These are phyloP conservation scores for Teinopalpus imperialis DNA, from an alignment of 2,888 invertebrate genomes.

Conservation along the genomic window DNA sequence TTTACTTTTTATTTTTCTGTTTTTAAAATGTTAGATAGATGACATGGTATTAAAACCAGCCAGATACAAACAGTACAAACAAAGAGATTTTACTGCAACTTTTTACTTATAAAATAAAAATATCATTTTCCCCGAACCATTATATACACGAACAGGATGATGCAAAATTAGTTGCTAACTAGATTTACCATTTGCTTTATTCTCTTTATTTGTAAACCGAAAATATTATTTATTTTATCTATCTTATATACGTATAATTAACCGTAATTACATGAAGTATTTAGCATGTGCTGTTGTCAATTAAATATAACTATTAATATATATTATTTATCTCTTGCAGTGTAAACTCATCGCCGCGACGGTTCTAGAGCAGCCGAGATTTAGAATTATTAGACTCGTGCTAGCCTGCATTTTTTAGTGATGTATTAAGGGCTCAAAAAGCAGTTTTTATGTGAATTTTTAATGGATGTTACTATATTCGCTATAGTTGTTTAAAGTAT, in stretches of 20 bases:
- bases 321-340: conserved; percentile 53
- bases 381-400: conserved; percentile 19
- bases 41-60: no score
- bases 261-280: conserved; percentile 26
- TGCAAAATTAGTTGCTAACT: not conserved
- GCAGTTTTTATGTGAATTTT: conserved; percentile 75
- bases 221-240: not conserved
- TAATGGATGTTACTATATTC: conserved; percentile 60
- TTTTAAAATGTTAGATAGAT: no score
- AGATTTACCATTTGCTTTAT: no score
- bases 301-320: conserved; percentile 16
- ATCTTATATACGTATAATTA: not conserved
- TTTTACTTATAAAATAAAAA: no score
- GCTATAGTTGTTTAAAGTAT: conserved; percentile 42
- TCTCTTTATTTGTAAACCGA: not conserved
- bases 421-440: conserved; percentile 70
- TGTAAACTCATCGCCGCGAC: conserved; percentile 47
- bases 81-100: no score
- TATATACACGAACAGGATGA: not conserved
- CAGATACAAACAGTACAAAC: no score
- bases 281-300: conserved; percentile 1
- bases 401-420: conserved; percentile 57
- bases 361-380: conserved; percentile 18
- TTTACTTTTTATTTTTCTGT: no score
- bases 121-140: no score